A percentile compares a stretch with the other conserved stretches of the same genome.
These are phyloP conservation scores for Rattus rattus DNA, from an alignment of 2,113 vertebrate genomes.

Conservation along the genomic window DNA sequence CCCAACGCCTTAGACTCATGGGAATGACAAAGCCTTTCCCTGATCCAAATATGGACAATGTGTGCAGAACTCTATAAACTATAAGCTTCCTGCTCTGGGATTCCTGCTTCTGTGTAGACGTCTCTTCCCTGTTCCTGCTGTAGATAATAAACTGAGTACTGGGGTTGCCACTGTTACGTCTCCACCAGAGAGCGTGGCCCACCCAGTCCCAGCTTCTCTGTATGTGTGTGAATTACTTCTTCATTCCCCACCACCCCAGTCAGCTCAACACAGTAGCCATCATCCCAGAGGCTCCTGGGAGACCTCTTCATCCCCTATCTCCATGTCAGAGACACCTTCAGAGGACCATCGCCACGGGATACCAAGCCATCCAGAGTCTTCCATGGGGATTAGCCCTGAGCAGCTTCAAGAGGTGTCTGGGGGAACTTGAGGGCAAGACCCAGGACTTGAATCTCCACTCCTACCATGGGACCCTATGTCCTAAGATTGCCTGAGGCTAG, in stretches of 20 bases:
- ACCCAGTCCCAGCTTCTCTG: not conserved
- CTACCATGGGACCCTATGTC: too few species aligned
- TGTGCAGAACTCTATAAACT: not conserved
- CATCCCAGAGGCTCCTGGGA: not conserved
- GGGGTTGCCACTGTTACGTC: not conserved
- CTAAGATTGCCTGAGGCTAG: not conserved
- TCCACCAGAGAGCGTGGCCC: not conserved
- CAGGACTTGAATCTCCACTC: not conserved
- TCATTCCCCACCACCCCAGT: not conserved
- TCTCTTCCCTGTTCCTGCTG: not conserved
- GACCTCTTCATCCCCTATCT: not conserved
- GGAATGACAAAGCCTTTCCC: not conserved
- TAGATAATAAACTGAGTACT: not conserved
- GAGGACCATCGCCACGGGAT: not conserved
- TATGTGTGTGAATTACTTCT: not conserved
- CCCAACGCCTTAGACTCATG: not conserved
- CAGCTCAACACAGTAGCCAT: not conserved
- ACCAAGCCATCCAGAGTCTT: not conserved
- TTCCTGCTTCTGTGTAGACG: not conserved
- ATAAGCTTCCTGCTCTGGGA: not conserved
- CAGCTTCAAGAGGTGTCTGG: not conserved
- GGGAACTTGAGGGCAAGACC: not conserved
- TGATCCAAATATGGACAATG: not conserved
- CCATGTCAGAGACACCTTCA: not conserved
- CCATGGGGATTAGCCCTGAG: rapidly evolving